These are phyloP conservation scores for Oncopodura yosiiana DNA, from an alignment of 1,140 invertebrate species.

Conservation along the genomic window DNA sequence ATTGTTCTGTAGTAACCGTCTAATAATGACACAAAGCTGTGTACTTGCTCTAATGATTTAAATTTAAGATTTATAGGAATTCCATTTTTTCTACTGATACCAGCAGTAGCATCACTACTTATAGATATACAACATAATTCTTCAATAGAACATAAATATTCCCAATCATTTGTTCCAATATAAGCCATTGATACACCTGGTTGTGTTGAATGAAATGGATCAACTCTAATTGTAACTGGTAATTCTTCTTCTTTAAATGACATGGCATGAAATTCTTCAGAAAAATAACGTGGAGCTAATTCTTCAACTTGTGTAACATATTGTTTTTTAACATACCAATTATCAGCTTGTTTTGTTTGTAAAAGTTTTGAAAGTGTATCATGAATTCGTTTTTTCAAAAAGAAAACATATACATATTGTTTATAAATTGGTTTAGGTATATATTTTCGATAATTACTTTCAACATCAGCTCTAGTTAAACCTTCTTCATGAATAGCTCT, in stretches of 20 bases:
- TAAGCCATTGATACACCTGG: conserved; percentile 55
- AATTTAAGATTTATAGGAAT: conserved; percentile 67
- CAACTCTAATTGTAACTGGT: conserved; percentile 54
- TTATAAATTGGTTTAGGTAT: conserved; percentile 66
- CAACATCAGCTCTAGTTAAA: conserved; percentile 51
- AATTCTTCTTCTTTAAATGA: conserved; percentile 50
- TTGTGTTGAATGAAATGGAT: conserved; percentile 56
- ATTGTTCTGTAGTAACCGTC: conserved; percentile 81
- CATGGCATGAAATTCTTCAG: conserved; percentile 61
- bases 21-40: conserved; percentile 70
- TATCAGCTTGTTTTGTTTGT: conserved; percentile 49
- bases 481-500: conserved; percentile 62
- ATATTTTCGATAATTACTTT: conserved; percentile 66
- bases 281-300: conserved; percentile 68
- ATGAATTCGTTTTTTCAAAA: conserved; percentile 47
- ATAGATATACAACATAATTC: conserved; percentile 69
- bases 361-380: conserved; percentile 13
- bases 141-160: conserved; percentile 64
- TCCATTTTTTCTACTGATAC: conserved; percentile 65
- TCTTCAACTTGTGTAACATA: conserved; percentile 66
- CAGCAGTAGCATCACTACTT: conserved; percentile 57
- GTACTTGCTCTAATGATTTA: conserved; percentile 47
- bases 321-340: conserved; percentile 59
- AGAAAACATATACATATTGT: conserved; percentile 60
- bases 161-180: conserved; percentile 56